Conservation (phyloP, 2,113 vertebrate species). For the Symphodus melops region DNA sequence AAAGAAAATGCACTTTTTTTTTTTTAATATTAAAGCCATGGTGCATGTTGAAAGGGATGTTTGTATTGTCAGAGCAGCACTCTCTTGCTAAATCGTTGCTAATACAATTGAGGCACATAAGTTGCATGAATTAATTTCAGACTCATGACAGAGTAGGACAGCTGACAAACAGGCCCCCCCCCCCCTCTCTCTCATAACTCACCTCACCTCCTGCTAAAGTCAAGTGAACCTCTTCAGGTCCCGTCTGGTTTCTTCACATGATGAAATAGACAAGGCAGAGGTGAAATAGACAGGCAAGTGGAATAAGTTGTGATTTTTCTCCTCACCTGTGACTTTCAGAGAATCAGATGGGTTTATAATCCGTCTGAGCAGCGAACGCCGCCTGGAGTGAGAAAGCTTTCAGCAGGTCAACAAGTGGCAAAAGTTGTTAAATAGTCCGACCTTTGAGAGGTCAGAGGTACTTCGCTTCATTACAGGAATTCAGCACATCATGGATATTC, state of each 20-base stretch:
- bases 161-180: constrained; percentile 48
- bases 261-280: constrained; percentile 39
- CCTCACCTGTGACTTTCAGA: constrained; percentile 29
- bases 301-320: constrained; percentile 29
- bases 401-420: background rate
- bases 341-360: constrained; percentile 35
- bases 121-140: constrained; percentile 78
- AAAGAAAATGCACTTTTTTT: background rate
- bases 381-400: constrained; percentile 6
- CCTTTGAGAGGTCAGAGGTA: background rate
- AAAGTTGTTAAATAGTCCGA: background rate
- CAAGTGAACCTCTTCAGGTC: constrained; percentile 55
- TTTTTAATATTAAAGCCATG: background rate
- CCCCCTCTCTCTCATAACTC: constrained; percentile 41
- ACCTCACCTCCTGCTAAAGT: constrained; percentile 57
- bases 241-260: constrained; percentile 52
- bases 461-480: background rate
- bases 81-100: constrained; percentile 14
- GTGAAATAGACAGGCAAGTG: constrained; percentile 43
- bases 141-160: constrained; percentile 56
- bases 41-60: background rate
- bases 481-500: background rate
- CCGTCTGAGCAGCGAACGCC: constrained; percentile 4
- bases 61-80: background rate
- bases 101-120: constrained; percentile 69